These are phyloP conservation scores for Varroa destructor DNA, from an alignment of 1,140 invertebrate species.

Conservation along the genomic window DNA sequence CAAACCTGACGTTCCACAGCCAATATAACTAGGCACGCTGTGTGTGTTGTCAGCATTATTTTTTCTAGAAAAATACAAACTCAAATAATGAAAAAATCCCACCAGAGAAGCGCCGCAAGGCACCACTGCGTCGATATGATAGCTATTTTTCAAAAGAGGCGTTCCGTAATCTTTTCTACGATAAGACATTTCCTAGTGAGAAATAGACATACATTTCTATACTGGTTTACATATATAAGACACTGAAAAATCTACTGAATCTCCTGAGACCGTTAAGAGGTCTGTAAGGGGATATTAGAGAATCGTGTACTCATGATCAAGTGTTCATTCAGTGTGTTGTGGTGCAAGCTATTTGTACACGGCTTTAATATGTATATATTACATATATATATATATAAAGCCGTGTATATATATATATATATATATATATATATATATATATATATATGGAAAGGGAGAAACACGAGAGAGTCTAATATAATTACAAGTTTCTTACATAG, in stretches of 20 bases:
- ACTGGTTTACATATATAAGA: background rate
- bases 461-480: background rate
- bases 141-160: constrained; percentile 23
- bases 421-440: background rate
- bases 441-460: background rate
- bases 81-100: constrained; percentile 22
- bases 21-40: background rate
- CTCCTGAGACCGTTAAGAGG: background rate
- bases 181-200: no score
- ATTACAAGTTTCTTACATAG: background rate
- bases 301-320: no score
- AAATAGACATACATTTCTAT: background rate
- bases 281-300: background rate
- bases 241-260: background rate
- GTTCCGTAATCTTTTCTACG: constrained; percentile 11
- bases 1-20: background rate
- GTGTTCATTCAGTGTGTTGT: no score
- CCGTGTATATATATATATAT: background rate
- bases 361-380: no score
- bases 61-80: constrained; percentile 27
- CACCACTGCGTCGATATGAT: constrained; percentile 17
- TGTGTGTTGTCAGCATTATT: constrained; percentile 22
- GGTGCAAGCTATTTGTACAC: no score
- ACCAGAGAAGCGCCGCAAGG: constrained; percentile 5
- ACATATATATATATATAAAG: background rate